Evolutionary conservation across 2,888 invertebrate genomes (phyloP), one percentile per base, ranked within the genome.

Genomic region (Torymus texanus): DNA sequence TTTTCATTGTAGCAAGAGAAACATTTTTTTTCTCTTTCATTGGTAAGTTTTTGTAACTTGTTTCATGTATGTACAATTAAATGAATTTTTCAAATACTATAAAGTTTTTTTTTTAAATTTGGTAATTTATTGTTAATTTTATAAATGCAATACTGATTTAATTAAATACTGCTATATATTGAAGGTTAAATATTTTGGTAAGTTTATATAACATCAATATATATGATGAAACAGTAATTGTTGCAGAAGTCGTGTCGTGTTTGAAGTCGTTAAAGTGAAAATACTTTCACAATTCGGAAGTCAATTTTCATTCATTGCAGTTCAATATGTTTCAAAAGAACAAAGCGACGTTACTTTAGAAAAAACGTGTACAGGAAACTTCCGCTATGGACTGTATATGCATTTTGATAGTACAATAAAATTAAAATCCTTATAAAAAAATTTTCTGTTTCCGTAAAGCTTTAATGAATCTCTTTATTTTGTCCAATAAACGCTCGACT

Each of bases 271-370:
- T 71, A 65, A 75, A 75, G 55, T 50, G 71, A 79, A 79, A 79
- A 75, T 65, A 71, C 71, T 79, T 75, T 71, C 61, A 66, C 59
- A 66, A 72, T 75, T 72, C 65, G 59, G 66, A 72, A 67, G 75
- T 59, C 16, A 71, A 75, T 79, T 79, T 72, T 71, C 29, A 12
- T 61, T 61, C 62, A 58, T 66, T 65, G 53, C 59, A 59, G 41
- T 65, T 74, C 41, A 70, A 58, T 78, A 63, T 18, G 56, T 68
- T 75, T 75, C 61, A 29, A 70, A 74, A 74, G 68, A 59, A 24
- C 29, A 10, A 3, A 66, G 58, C 16, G 41, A 21, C 11, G 13
- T 55, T 51, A 13, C n/a, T 53, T n/a, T 2, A 18, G 21, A 73
- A 68, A 68, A 73, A 61, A 2, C 53, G 53, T 18, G n/a, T 14